Evolutionary conservation across 2,797 vertebrate species (phyloP), one percentile per base, ranked within the genome.

Genomic region (Acestrorhynchus altus): DNA sequence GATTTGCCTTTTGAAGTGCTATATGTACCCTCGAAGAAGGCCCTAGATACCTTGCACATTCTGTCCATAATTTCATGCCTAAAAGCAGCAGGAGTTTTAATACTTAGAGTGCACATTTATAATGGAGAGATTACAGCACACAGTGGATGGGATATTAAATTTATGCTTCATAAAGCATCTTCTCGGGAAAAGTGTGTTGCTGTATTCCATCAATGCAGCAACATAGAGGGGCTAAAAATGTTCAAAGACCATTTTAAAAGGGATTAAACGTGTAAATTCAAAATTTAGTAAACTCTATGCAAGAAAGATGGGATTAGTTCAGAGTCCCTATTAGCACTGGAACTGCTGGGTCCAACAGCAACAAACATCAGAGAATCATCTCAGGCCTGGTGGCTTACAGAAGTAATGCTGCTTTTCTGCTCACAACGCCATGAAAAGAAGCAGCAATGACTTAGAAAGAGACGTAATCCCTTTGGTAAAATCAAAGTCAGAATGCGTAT

Each of bases 221-320:
- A 66, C 39, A 78, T 78, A 72, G 65, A 86, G 81, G 79, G 71
- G 81, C 82, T 88, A 76, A 81, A 84, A 83, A 83, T 86, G 80
- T 78, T 85, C 82, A 82, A 76, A 83, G 79, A 78, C 76, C 84
- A 68, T 79, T 84, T 85, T 81, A 79, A 83, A 83, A 85, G 76
- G 85, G 83, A 83, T 86, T 83, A 83, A 84, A 83, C 79, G 84
- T 89, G 83, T 87, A 85, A 77, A 83, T 87, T 84, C 78, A 74
- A 84, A 81, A 83, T 78, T 28, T 82, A 76, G 78, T 78, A 74
- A 81, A 74, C 76, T 82, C 75, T 77, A 74, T 75, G 78, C 71
- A 81, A 83, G 83, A 85, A 87, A 78, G 72, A 68, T 59, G 60
- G 57, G 83, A 86, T 85, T 84, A 84, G 68, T 76, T 67, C 72